phyloP scores from a whole-genome alignment of 2,797 vertebrate genomes.

The Macrochelys suwanniensis region DNA sequence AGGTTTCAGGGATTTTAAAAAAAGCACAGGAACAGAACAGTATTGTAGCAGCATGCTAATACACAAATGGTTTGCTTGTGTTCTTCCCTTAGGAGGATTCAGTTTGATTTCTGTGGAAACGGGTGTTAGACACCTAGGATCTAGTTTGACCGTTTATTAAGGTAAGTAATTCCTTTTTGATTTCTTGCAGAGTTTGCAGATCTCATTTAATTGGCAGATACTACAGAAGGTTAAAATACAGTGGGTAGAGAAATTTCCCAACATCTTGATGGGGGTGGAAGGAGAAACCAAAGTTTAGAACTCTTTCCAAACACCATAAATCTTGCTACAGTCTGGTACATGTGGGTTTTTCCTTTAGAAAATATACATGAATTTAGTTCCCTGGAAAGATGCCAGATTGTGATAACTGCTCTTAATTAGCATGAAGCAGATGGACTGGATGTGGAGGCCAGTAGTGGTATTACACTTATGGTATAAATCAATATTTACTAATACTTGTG shows the following conservation, averaged over 20 bases:
- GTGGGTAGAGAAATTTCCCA: background rate
- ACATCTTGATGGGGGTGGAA: background rate
- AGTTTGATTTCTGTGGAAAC: constrained; percentile 27
- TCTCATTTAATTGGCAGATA: background rate
- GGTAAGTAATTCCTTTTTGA: constrained; percentile 37
- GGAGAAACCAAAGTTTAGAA: background rate
- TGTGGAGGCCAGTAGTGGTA: constrained; percentile 3
- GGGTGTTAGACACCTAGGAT: background rate
- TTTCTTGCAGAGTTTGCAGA: background rate
- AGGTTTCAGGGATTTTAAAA: background rate
- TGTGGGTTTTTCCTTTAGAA: background rate
- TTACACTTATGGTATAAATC: background rate
- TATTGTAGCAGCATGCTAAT: rapidly evolving
- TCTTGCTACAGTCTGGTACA: background rate
- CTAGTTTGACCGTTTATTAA: background rate
- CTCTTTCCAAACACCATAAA: rapidly evolving
- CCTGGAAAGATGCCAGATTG: constrained; percentile 2
- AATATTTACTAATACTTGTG: constrained; percentile 25
- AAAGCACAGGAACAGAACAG: background rate
- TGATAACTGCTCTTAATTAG: background rate
- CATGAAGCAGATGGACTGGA: constrained; percentile 14
- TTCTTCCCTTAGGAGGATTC: constrained; percentile 57
- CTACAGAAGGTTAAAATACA: background rate
- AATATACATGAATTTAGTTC: background rate
- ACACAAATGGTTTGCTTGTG: background rate